Percentiles rank a stretch among this genome's conserved stretches.
Evolutionary conservation across 2,113 vertebrate species (phyloP).

Genomic region (Podarcis muralis): DNA sequence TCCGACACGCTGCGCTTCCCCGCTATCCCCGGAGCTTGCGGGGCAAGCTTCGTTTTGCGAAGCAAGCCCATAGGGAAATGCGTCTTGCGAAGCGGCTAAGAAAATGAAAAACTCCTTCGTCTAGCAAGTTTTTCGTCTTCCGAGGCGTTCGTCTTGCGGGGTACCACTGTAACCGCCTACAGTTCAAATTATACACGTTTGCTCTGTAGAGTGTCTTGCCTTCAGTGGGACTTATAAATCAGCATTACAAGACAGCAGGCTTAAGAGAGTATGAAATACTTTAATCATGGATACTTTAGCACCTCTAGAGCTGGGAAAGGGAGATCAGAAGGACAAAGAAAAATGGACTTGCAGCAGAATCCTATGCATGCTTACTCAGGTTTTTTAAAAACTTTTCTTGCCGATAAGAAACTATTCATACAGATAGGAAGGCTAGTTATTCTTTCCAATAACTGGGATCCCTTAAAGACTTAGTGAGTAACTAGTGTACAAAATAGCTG

Average conservation of each 20-base stretch:
- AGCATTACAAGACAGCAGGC: too few species aligned
- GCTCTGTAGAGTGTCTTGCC: background rate
- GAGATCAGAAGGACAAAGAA: background rate
- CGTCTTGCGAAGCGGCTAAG: too few species aligned
- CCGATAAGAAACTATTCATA: background rate
- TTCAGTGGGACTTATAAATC: too few species aligned
- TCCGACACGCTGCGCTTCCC: too few species aligned
- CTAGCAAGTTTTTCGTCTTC: too few species aligned
- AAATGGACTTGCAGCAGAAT: background rate
- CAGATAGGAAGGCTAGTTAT: slow-evolving; percentile 48
- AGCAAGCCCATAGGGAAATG: too few species aligned
- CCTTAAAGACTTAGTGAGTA: background rate
- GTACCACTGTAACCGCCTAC: background rate
- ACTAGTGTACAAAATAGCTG: background rate
- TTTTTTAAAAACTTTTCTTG: background rate
- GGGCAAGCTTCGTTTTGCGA: too few species aligned
- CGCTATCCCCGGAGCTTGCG: too few species aligned
- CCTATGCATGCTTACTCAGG: background rate
- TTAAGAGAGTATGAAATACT: background rate
- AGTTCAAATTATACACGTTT: background rate
- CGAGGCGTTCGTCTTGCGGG: too few species aligned
- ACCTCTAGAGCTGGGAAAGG: background rate
- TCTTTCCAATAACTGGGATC: slow-evolving; percentile 26
- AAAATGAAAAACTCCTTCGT: too few species aligned
- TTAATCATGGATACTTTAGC: background rate